Base-by-base conservation (phyloP, 2,113 vertebrate species). In the Melanocharis versteri region DNA sequence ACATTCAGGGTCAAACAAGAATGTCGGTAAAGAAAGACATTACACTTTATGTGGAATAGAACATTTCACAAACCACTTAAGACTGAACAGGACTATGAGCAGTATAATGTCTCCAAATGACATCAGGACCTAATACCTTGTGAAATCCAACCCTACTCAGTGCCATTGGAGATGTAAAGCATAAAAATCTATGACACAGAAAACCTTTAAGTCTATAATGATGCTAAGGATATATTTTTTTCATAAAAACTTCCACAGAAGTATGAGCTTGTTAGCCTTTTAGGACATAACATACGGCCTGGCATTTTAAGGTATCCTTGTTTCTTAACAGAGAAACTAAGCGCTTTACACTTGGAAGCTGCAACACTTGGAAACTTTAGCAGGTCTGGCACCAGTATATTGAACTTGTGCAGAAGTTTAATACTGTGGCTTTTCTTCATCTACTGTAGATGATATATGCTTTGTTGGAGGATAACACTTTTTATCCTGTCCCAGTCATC, bases 1-100 rank as follows among this genome's bases (percentile, higher is more conserved):
- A 65, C 42, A 66, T 68, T 80, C 75, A 66, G 75, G 82, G 60
- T 93, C 82, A 83, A 89, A 78, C 5, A 80, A 51, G 35, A 90
- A 58, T 80, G 77, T 58, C 50, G 73, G 87, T 37, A 87, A 90
- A 84, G 69, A 91, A 27, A 76, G 60, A 51, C 39, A 70, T 66
- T 58, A 58, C 5, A 37, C 24, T 88, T 83, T 13, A 33, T 31
- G 17, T 48, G 75, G 33, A 90, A 83, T 72, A 94, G 61, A 86
- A 93, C 85, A 56, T 89, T 95, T 94, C 60, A 79, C 40, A 91
- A 79, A 56, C 23, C 24, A 48, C 50, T 76, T 61, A 81, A 94
- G 57, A 81, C 4, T 47, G 54, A 93, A 75, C 7, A 56, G 23
- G 81, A 72, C 57, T 35, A 18, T n/a, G 50, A 76, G 51, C 56